A percentile compares a stretch with the other conserved stretches of the same genome.
These are phyloP conservation scores for Eristalinus aeneus DNA, from an alignment of 2,888 invertebrate genomes.

Conservation along the genomic window DNA sequence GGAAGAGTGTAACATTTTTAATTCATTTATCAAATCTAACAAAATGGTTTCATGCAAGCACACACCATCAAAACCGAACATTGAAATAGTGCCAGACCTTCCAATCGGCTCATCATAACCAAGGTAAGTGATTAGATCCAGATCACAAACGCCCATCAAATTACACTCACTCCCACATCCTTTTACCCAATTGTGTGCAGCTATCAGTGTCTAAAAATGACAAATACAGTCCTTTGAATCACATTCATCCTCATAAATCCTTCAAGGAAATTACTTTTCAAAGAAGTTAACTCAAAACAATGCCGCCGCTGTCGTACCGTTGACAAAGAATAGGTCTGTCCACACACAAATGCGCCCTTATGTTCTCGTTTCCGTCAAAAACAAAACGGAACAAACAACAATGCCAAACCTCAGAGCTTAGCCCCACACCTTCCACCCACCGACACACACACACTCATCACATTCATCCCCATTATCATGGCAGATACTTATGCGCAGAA, in stretches of 20 bases:
- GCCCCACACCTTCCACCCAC: background rate
- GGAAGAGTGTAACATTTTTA: too few species aligned
- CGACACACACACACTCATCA: slow-evolving; percentile 47
- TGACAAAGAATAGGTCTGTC: slow-evolving; percentile 43
- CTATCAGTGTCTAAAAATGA: background rate
- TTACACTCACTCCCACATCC: background rate
- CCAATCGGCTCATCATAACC: background rate
- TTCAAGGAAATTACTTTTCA: slow-evolving; percentile 67
- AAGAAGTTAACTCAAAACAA: slow-evolving; percentile 68
- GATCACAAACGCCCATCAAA: background rate
- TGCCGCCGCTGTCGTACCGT: slow-evolving; percentile 43
- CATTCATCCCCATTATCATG: slow-evolving; percentile 66
- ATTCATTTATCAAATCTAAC: too few species aligned
- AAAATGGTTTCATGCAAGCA: too few species aligned
- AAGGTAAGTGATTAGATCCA: background rate
- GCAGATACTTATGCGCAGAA: slow-evolving; percentile 70
- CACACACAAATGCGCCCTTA: slow-evolving; percentile 61
- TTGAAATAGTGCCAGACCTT: too few species aligned
- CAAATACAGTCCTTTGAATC: slow-evolving; percentile 38
- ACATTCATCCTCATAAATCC: slow-evolving; percentile 67
- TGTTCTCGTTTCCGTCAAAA: slow-evolving; percentile 66
- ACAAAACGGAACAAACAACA: slow-evolving; percentile 62
- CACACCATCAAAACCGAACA: too few species aligned
- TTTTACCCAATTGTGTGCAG: background rate
- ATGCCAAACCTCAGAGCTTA: background rate